These are phyloP conservation scores for Araneus ventricosus DNA, from an alignment of 1,140 invertebrate species.

Conservation along the genomic window DNA sequence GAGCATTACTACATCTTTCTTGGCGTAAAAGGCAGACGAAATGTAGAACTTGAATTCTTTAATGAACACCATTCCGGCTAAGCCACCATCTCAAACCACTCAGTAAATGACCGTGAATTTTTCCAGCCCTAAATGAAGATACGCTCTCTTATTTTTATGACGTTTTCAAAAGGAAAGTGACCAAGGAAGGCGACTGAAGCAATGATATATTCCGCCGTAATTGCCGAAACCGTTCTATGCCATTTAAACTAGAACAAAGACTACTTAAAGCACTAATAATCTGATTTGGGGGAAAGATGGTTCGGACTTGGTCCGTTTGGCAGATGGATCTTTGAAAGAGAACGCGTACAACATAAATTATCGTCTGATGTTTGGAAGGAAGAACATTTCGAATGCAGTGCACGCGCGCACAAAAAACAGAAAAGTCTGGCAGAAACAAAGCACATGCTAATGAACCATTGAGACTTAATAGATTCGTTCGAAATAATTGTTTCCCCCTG, in stretches of 20 bases:
- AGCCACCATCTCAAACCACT: not conserved
- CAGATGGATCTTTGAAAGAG: not conserved
- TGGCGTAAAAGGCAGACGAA: not conserved
- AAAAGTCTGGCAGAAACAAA: not conserved
- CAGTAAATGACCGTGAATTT: not conserved
- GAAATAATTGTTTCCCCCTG: not conserved
- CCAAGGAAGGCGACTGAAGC: not conserved
- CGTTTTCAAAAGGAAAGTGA: not conserved
- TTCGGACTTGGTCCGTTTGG: not conserved
- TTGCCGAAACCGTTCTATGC: not conserved
- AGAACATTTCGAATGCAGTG: not conserved
- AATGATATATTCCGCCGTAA: not conserved
- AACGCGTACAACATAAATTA: not conserved
- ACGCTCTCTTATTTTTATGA: not conserved
- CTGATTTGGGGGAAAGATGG: not conserved
- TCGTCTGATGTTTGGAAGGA: not conserved
- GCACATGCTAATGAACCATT: not conserved
- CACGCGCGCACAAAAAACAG: not conserved
- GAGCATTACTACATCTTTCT: not conserved
- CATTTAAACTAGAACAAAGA: constrained; percentile 22
- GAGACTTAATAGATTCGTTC: not conserved
- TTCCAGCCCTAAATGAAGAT: not conserved
- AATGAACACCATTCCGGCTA: not conserved
- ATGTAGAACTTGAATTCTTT: not conserved
- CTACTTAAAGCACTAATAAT: not conserved